Conservation (phyloP, 37 sponge, comb jelly and placozoan species). For the Petrosia ficiformis region DNA sequence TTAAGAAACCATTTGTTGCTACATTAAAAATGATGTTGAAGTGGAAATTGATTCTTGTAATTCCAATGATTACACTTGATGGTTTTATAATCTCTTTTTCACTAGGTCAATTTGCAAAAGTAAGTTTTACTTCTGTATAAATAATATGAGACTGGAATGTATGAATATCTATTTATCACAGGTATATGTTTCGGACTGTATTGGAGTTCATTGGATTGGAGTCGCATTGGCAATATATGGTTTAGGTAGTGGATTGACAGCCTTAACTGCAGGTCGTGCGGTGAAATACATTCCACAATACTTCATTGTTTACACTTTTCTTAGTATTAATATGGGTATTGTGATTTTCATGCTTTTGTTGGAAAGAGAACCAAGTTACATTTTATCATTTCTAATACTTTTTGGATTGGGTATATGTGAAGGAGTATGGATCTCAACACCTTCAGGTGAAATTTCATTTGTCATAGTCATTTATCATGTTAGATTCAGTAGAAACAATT, state of each 20-base stretch:
- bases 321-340: constrained; percentile 1
- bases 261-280: constrained; percentile 13
- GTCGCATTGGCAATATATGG: constrained; percentile 21
- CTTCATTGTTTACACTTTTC: constrained; percentile 4
- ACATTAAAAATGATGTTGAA: not conserved
- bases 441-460: constrained; percentile 14
- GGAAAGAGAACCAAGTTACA: constrained; percentile 30
- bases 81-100: not conserved
- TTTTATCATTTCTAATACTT: constrained; percentile 24
- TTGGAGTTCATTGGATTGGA: constrained; percentile 41
- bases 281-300: constrained; percentile 31
- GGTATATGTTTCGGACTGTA: constrained; percentile 39
- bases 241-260: constrained; percentile 9
- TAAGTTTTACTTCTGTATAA: not conserved
- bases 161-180: constrained; percentile 4
- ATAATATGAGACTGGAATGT: not conserved
- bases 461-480: too few species aligned
- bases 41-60: not conserved
- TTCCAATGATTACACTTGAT: not conserved
- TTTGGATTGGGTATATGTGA: constrained; percentile 14
- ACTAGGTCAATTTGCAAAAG: not conserved
- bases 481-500: too few species aligned
- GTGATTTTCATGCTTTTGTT: constrained; percentile 29
- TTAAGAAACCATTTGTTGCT: not conserved
- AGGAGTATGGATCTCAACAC: constrained; percentile 24